These are phyloP conservation scores for Spea multiplicata DNA, from an alignment of 2,113 vertebrate species.

Conservation along the genomic window DNA sequence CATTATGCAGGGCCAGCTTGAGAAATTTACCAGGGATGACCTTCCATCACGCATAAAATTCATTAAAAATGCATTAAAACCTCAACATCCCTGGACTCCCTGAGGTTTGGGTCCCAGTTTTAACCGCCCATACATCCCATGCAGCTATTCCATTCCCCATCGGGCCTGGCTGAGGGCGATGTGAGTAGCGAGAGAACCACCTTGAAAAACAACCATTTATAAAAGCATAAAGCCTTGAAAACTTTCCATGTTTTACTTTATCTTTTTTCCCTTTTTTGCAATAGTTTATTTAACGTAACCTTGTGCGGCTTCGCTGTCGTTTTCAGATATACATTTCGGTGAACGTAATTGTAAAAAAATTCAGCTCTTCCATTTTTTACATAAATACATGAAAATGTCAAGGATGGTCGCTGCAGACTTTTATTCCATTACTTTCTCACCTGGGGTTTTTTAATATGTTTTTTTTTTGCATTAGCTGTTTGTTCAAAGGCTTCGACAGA, in stretches of 20 bases:
- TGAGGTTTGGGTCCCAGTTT: too few species aligned
- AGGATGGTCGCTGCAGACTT: not conserved
- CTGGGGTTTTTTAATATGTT: not conserved
- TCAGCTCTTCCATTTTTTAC: not conserved
- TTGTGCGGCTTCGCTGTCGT: not conserved
- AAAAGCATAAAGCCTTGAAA: not conserved
- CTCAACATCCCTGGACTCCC: too few species aligned
- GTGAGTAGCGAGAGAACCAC: too few species aligned
- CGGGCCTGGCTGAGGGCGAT: too few species aligned
- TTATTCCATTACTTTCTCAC: not conserved
- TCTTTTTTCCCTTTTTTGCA: not conserved
- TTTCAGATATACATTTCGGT: not conserved
- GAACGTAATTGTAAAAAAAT: not conserved
- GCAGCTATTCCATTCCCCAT: too few species aligned
- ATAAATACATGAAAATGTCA: not conserved
- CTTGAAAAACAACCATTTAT: too few species aligned
- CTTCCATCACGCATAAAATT: too few species aligned
- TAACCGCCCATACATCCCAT: too few species aligned
- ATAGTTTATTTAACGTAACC: not conserved
- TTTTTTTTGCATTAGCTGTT: not conserved
- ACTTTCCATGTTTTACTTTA: constrained; percentile 5
- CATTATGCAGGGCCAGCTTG: too few species aligned
- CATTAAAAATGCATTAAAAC: too few species aligned
- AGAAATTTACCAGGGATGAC: too few species aligned
- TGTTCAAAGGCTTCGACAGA: not conserved